Percentiles rank a stretch among this genome's conserved stretches.
These are phyloP conservation scores for Sebastes glaucus DNA, from an alignment of 2,797 vertebrate species.

Conservation along the genomic window DNA sequence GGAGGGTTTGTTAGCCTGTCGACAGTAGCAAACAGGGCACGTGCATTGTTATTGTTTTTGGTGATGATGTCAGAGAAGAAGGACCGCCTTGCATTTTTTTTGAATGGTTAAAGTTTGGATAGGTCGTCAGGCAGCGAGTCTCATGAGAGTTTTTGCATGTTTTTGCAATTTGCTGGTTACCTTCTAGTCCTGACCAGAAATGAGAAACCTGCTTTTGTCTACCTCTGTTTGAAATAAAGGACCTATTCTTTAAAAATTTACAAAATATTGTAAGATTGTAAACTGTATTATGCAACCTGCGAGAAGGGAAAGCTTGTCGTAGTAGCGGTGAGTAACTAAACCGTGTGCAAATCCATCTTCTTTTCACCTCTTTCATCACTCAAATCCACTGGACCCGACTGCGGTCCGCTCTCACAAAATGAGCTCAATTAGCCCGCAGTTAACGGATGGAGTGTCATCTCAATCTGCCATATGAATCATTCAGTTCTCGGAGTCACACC, in stretches of 20 bases:
- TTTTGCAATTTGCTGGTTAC: too few relatives aligned
- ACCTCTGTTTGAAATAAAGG: neutral
- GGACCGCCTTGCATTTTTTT: too few relatives aligned
- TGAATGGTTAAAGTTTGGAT: too few relatives aligned
- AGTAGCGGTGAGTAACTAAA: neutral
- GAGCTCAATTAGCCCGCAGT: conserved; percentile 24
- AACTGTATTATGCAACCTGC: neutral
- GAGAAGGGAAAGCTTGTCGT: neutral
- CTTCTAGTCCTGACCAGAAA: too few relatives aligned
- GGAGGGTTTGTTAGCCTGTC: too few relatives aligned
- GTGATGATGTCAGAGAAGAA: too few relatives aligned
- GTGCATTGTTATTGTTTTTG: too few relatives aligned
- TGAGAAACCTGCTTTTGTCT: too few relatives aligned
- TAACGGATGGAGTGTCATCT: neutral
- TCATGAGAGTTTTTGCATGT: too few relatives aligned
- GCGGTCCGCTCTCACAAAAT: neutral
- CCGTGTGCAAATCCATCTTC: neutral
- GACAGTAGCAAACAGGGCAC: too few relatives aligned
- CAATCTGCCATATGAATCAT: conserved; percentile 17
- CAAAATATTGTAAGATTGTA: neutral
- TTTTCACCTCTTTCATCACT: neutral
- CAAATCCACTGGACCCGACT: neutral
- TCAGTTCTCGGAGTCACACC: conserved; percentile 9
- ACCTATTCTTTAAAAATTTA: neutral
- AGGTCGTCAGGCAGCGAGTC: too few relatives aligned